Evolutionary conservation across 2,888 invertebrate genomes (phyloP).

Genomic region (Ferrisia virgata): DNA sequence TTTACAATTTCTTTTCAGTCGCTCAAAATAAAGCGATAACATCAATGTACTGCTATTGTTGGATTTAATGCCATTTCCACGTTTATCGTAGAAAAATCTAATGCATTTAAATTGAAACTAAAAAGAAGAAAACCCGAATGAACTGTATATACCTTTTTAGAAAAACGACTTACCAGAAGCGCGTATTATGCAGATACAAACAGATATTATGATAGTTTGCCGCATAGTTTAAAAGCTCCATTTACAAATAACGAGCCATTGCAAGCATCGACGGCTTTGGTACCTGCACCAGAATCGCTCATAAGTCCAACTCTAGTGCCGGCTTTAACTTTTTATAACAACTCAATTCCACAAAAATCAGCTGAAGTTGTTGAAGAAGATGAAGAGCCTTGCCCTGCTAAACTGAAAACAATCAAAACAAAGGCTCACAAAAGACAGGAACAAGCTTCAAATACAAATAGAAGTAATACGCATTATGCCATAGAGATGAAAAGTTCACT

Average conservation of each 20-base stretch:
- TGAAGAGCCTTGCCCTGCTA: slow-evolving; percentile 27
- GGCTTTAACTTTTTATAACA: slow-evolving; percentile 13
- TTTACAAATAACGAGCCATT: slow-evolving; percentile 53
- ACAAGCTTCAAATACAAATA: background rate
- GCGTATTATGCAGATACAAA: slow-evolving; percentile 32
- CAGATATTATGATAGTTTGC: background rate
- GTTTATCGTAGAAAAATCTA: no score
- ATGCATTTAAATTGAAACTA: no score
- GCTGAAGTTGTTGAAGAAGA: slow-evolving; percentile 24
- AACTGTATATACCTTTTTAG: background rate
- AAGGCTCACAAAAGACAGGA: slow-evolving; percentile 39
- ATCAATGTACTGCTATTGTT: no score
- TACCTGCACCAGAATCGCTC: slow-evolving; percentile 81
- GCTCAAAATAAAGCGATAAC: no score
- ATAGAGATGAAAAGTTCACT: no score
- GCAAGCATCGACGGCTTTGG: slow-evolving; percentile 79
- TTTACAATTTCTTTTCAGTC: no score
- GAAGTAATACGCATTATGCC: background rate
- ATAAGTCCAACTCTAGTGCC: slow-evolving; percentile 61
- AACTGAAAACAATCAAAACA: slow-evolving; percentile 46
- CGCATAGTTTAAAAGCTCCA: background rate
- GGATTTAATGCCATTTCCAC: no score
- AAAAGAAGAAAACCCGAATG: no score
- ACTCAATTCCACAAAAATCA: slow-evolving; percentile 17
- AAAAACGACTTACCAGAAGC: slow-evolving; percentile 45